These are phyloP conservation scores for Mya arenaria DNA, from an alignment of 1,140 invertebrate species.

Conservation along the genomic window DNA sequence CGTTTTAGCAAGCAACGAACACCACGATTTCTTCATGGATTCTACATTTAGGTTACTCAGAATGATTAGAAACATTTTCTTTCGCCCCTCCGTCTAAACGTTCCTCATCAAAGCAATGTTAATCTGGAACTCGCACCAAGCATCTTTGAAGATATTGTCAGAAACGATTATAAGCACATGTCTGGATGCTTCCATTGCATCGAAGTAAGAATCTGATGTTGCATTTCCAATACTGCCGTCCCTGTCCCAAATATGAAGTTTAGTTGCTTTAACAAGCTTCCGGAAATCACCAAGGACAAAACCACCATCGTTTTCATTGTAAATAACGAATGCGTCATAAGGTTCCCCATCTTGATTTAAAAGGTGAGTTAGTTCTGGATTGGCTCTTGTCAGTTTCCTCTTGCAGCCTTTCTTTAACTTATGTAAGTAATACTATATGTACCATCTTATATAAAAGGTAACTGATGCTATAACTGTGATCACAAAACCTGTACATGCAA, in stretches of 20 bases:
- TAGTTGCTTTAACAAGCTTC: background rate
- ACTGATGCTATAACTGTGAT: background rate
- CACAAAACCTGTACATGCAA: background rate
- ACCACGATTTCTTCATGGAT: background rate
- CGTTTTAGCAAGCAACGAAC: slow-evolving; percentile 17
- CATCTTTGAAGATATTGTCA: slow-evolving; percentile 3
- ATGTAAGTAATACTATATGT: slow-evolving; percentile 6
- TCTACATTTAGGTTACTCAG: slow-evolving; percentile 8
- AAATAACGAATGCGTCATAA: slow-evolving; percentile 25
- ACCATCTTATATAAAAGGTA: slow-evolving; percentile 6
- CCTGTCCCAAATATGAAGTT: slow-evolving; percentile 32
- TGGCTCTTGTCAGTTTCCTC: background rate
- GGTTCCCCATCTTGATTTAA: background rate
- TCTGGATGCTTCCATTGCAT: slow-evolving; percentile 19
- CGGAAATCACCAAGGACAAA: slow-evolving; percentile 27
- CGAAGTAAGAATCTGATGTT: background rate
- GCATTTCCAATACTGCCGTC: background rate
- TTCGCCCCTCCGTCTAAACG: background rate
- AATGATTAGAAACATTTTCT: background rate
- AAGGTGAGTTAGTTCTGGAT: background rate
- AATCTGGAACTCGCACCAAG: slow-evolving; percentile 30
- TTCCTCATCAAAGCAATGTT: slow-evolving; percentile 4
- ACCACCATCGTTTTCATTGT: background rate
- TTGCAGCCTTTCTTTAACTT: background rate
- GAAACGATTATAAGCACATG: slow-evolving; percentile 1